Percentiles rank a stretch among this genome's conserved stretches.
phyloP scores from a whole-genome alignment of 2,797 vertebrate species.

The Vultur gryphus region DNA sequence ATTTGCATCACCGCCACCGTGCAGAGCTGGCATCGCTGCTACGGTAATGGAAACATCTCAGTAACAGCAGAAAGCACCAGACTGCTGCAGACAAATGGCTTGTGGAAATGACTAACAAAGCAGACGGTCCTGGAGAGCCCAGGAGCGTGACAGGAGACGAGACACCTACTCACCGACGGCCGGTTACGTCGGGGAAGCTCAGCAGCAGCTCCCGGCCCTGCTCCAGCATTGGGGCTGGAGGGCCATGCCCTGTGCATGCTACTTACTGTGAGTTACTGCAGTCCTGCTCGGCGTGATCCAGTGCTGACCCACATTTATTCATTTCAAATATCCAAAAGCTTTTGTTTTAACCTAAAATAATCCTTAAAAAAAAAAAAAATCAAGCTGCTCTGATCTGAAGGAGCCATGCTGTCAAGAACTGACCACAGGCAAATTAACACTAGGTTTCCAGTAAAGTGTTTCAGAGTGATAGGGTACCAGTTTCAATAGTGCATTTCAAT shows the following conservation, averaged over 20 bases:
- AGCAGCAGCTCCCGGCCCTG: neutral
- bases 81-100: neutral
- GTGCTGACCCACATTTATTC: neutral
- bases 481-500: neutral
- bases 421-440: neutral
- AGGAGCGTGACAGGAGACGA: neutral
- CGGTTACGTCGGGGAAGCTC: rapidly evolving
- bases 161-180: neutral
- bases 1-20: rapidly evolving
- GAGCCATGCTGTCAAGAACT: neutral
- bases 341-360: neutral
- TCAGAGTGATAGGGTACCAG: neutral
- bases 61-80: neutral
- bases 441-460: conserved; percentile 17
- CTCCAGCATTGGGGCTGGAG: neutral
- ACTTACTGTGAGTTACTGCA: rapidly evolving
- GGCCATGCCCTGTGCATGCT: neutral
- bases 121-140: neutral
- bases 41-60: rapidly evolving
- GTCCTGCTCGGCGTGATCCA: rapidly evolving
- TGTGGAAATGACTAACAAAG: neutral
- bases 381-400: neutral
- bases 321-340: neutral
- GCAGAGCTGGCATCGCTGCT: neutral
- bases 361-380: rapidly evolving